Conservation (phyloP, 2,888 invertebrate genomes). For the Pheosia gnoma region DNA sequence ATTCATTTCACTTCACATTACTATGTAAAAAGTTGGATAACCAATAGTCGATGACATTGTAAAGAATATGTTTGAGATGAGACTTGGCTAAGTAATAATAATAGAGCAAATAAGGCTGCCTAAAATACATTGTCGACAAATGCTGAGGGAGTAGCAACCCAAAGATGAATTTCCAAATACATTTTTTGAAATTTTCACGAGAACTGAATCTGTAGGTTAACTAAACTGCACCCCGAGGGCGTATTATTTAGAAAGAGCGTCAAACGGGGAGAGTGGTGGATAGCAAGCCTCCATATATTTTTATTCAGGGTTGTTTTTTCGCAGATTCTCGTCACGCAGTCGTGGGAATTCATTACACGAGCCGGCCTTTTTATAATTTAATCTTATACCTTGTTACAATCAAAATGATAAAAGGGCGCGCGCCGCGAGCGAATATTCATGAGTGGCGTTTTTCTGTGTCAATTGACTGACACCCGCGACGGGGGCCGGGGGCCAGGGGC, state of each 20-base stretch:
- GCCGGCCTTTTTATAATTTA: constrained; percentile 64
- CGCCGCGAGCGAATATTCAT: constrained; percentile 16
- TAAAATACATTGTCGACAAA: no score
- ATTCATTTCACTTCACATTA: no score
- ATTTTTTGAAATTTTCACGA: neutral
- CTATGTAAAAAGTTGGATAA: no score
- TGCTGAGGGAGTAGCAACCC: no score
- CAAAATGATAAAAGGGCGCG: constrained; percentile 52
- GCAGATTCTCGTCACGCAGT: constrained; percentile 46
- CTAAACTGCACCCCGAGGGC: neutral
- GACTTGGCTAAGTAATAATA: no score
- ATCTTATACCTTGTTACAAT: constrained; percentile 63
- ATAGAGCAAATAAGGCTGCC: no score
- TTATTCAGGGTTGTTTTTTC: constrained; percentile 4
- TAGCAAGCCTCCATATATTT: neutral
- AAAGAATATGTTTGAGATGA: no score
- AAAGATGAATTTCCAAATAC: no score
- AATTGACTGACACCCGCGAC: constrained; percentile 1
- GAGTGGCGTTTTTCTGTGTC: constrained; percentile 12
- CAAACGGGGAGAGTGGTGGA: neutral
- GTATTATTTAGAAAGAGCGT: neutral
- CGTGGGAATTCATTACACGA: constrained; percentile 56
- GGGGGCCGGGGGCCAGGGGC: constrained; percentile 6
- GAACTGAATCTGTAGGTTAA: neutral
- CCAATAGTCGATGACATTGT: no score